phyloP scores from a whole-genome alignment of 2,888 invertebrate genomes.

The Dicyrtoma fusca region DNA sequence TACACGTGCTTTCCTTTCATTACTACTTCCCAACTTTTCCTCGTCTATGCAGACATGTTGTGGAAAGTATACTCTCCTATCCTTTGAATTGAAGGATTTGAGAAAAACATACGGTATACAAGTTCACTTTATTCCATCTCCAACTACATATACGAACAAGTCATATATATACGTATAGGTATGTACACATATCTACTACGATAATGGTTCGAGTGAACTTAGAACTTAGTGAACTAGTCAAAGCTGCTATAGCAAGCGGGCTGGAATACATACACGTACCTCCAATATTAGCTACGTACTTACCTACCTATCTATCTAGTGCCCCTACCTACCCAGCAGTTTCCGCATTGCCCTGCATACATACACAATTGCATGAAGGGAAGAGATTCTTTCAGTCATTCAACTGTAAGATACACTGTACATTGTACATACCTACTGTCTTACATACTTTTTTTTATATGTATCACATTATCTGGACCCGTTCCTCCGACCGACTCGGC shows the following conservation, averaged over 20 bases:
- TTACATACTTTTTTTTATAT: background rate
- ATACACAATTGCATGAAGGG: background rate
- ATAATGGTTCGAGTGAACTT: too few species aligned
- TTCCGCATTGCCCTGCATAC: background rate
- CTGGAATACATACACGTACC: too few species aligned
- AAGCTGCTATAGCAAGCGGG: too few species aligned
- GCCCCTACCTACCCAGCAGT: too few species aligned
- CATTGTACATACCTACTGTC: background rate
- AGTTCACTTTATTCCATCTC: slow-evolving; percentile 4
- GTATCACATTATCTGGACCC: background rate
- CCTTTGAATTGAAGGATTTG: too few species aligned
- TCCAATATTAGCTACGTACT: too few species aligned
- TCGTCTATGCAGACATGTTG: too few species aligned
- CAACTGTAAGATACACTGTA: background rate
- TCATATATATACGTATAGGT: background rate
- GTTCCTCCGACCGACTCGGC: background rate
- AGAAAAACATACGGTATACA: slow-evolving; percentile 1
- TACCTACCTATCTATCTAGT: too few species aligned
- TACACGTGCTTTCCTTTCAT: slow-evolving; percentile 8
- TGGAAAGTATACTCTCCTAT: too few species aligned
- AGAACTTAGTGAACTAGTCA: too few species aligned
- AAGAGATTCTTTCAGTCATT: background rate
- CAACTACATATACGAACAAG: background rate
- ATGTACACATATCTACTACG: too few species aligned
- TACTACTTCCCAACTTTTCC: too few species aligned